Conservation (phyloP, 2,888 invertebrate genomes). For the Agonopterix heracliana region DNA sequence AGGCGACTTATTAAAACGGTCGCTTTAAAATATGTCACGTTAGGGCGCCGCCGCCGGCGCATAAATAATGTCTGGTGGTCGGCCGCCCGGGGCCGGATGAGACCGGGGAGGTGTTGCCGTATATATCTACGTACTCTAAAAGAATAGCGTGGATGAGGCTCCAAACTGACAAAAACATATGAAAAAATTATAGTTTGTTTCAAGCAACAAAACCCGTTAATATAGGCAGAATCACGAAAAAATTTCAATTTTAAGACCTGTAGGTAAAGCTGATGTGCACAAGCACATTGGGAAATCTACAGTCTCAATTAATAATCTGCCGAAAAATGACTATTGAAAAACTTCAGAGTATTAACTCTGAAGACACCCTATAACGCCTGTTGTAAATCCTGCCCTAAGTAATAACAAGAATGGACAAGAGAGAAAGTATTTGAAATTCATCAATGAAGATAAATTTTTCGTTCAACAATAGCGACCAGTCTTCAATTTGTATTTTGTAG, state of each 20-base stretch:
- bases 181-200: too few relatives aligned
- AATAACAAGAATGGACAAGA: too few relatives aligned
- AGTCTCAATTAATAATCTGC: neutral
- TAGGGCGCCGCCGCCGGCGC: constrained; percentile 46
- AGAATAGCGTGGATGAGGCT: neutral
- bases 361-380: neutral
- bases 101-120: constrained; percentile 15
- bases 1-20: constrained; percentile 69
- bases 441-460: neutral
- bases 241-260: too few relatives aligned
- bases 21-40: constrained; percentile 71
- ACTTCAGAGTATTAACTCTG: neutral
- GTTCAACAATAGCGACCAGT: neutral
- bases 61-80: constrained; percentile 61
- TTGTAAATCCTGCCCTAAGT: neutral
- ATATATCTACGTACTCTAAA: neutral
- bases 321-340: neutral
- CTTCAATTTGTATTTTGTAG: neutral
- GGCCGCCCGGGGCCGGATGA: constrained; percentile 34
- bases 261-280: neutral
- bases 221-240: neutral
- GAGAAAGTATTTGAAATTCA: neutral
- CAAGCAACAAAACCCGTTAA: neutral
- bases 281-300: neutral
- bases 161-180: neutral